phyloP scores from a whole-genome alignment of 2,888 invertebrate genomes.

The Cheilosia impressa region DNA sequence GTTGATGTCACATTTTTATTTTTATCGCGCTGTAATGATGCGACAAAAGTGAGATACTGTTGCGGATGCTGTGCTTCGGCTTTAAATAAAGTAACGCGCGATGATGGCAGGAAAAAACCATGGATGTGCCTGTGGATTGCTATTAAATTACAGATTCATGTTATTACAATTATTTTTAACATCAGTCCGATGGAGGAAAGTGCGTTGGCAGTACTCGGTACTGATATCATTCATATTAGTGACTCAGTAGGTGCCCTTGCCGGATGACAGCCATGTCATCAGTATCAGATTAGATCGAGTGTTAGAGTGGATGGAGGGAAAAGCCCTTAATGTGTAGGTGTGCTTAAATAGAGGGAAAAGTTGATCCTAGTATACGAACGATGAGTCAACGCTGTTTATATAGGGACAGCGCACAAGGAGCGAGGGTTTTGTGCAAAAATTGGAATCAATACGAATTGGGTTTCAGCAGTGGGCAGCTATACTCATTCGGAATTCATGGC shows the following conservation, averaged over 20 bases:
- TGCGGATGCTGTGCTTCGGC: slow-evolving; percentile 2
- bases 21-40: slow-evolving; percentile 39
- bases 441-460: too few species aligned
- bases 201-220: neutral
- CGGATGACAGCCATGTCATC: neutral
- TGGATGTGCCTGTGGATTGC: slow-evolving; percentile 26
- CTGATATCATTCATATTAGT: neutral
- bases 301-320: neutral
- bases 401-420: too few species aligned
- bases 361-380: neutral
- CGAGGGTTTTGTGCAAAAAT: too few species aligned
- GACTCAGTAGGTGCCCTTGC: neutral
- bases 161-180: slow-evolving; percentile 51
- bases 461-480: too few species aligned
- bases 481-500: too few species aligned
- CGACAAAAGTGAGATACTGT: slow-evolving; percentile 15
- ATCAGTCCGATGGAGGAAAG: neutral
- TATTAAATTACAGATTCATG: slow-evolving; percentile 50
- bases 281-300: slow-evolving; percentile 3
- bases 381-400: slow-evolving; percentile 7
- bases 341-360: slow-evolving; percentile 2
- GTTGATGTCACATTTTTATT: slow-evolving; percentile 34
- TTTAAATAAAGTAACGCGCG: neutral
- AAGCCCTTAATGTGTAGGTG: slow-evolving; percentile 25
- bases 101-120: neutral